A percentile compares a stretch with the other conserved stretches of the same genome.
Evolutionary conservation across 2,113 vertebrate genomes (phyloP).

Genomic region (Trichechus manatus): DNA sequence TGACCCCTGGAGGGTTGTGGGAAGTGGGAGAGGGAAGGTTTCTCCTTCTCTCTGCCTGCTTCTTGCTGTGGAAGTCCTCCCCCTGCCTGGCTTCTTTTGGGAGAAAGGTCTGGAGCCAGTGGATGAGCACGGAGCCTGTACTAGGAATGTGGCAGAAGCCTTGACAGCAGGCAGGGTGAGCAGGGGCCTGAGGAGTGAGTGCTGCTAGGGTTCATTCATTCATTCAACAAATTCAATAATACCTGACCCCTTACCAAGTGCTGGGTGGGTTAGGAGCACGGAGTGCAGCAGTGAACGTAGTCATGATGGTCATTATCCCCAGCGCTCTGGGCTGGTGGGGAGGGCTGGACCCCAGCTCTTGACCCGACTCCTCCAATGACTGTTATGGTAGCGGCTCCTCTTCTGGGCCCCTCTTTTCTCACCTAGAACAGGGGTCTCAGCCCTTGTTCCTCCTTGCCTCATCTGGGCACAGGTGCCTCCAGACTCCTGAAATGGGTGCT

Average conservation of each 20-base stretch:
- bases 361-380: accelerated
- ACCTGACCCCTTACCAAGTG: background rate
- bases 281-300: background rate
- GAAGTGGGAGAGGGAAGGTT: background rate
- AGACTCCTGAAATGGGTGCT: background rate
- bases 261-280: background rate
- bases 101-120: background rate
- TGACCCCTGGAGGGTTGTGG: background rate
- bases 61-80: background rate
- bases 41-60: background rate
- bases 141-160: background rate
- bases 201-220: background rate
- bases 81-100: background rate
- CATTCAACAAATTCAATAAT: background rate
- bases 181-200: background rate
- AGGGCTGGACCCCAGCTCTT: background rate
- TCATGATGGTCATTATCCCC: accelerated
- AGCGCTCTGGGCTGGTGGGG: background rate
- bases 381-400: background rate
- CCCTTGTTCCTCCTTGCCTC: background rate
- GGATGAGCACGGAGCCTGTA: background rate
- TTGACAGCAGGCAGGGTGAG: background rate
- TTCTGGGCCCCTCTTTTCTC: background rate
- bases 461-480: background rate
- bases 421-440: accelerated